Percentiles rank a stretch among this genome's conserved stretches.
Conservation (phyloP, 2,797 vertebrate genomes). For the Danio albolineatus region DNA sequence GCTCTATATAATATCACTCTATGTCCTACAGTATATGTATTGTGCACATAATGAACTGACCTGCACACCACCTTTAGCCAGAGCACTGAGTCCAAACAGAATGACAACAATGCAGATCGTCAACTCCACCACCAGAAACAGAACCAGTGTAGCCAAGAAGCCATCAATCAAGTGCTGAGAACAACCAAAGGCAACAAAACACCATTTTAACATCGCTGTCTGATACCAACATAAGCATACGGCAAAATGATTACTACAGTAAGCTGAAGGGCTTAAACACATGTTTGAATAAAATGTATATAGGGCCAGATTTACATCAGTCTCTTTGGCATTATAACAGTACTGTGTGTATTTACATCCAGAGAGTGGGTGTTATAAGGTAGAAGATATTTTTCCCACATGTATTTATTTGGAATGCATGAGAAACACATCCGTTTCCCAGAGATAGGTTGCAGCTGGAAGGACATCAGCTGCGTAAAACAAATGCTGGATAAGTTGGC, state of each 20-base stretch:
- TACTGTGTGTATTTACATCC: too few species aligned
- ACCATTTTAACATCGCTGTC: neutral
- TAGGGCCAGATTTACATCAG: too few species aligned
- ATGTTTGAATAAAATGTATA: neutral
- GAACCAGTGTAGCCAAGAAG: conserved; percentile 78
- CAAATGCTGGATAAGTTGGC: too few species aligned
- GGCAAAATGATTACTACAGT: neutral
- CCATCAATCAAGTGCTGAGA: conserved; percentile 79
- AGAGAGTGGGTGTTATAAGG: too few species aligned
- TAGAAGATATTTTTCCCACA: too few species aligned
- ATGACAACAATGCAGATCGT: conserved; percentile 81
- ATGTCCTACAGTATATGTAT: neutral
- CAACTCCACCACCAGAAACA: conserved; percentile 83
- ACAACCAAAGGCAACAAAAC: conserved; percentile 8
- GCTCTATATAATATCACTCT: too few species aligned
- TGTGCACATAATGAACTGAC: conserved; percentile 60
- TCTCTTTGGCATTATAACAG: too few species aligned
- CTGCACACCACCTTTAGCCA: conserved; percentile 74
- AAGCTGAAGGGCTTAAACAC: neutral
- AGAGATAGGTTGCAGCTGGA: too few species aligned
- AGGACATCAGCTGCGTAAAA: too few species aligned
- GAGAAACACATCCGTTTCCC: too few species aligned
- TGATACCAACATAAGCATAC: neutral
- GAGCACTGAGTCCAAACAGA: conserved; percentile 80
- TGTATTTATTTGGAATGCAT: too few species aligned